These are phyloP conservation scores for Silurus meridionalis DNA, from an alignment of 2,113 vertebrate genomes.

Conservation along the genomic window DNA sequence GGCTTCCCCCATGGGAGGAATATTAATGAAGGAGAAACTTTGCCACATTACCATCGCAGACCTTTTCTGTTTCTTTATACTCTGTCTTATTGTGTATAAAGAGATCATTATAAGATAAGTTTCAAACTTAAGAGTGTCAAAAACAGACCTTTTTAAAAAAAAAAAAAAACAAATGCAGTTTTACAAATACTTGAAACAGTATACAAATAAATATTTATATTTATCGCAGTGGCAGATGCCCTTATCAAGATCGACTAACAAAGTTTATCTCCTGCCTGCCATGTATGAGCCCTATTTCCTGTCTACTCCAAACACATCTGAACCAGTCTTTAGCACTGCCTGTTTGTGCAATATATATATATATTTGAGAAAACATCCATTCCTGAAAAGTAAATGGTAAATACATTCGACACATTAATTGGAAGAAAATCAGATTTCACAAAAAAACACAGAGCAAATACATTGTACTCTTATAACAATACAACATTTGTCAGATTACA, in stretches of 20 bases:
- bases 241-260: too few relatives aligned
- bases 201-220: too few relatives aligned
- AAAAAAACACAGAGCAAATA: neutral
- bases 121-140: neutral
- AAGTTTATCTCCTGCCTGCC: neutral
- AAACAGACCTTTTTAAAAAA: too few relatives aligned
- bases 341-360: neutral
- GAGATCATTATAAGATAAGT: neutral
- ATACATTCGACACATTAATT: neutral
- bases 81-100: neutral
- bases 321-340: neutral
- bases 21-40: conserved; percentile 66
- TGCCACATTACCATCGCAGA: conserved; percentile 32
- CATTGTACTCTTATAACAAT: neutral
- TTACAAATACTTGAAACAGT: neutral
- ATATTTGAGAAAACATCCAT: neutral
- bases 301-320: neutral
- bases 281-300: neutral
- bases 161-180: neutral
- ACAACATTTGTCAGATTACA: neutral
- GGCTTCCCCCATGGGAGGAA: conserved; percentile 65
- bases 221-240: too few relatives aligned
- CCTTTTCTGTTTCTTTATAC: neutral
- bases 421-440: neutral
- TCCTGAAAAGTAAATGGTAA: neutral